These are phyloP conservation scores for Marronus borbonicus DNA, from an alignment of 2,888 invertebrate species.

Conservation along the genomic window DNA sequence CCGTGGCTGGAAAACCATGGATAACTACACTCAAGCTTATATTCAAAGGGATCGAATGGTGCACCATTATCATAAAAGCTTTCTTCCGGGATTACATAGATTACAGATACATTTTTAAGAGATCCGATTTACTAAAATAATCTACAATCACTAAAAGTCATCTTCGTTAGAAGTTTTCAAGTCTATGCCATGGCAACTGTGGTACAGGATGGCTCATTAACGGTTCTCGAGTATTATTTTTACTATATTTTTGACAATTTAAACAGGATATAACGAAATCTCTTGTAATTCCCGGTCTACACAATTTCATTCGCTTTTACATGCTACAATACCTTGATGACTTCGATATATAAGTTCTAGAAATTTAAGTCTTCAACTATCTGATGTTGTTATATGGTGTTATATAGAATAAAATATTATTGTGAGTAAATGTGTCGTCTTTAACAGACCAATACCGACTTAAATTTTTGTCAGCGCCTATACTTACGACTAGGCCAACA, in stretches of 20 bases:
- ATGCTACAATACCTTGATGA: slow-evolving; percentile 50
- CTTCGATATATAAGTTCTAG: slow-evolving; percentile 30
- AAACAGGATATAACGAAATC: slow-evolving; percentile 30
- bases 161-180: slow-evolving; percentile 54
- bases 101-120: slow-evolving; percentile 55
- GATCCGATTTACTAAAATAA: slow-evolving; percentile 56
- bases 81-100: slow-evolving; percentile 54
- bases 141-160: slow-evolving; percentile 55
- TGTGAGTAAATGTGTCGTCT: background rate
- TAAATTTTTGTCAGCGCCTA: slow-evolving; percentile 10
- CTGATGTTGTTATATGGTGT: slow-evolving; percentile 31
- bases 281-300: slow-evolving; percentile 54
- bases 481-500: slow-evolving; percentile 47
- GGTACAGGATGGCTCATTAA: slow-evolving; percentile 54
- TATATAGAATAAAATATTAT: too few species aligned
- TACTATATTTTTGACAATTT: slow-evolving; percentile 50
- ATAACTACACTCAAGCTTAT: background rate
- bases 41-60: slow-evolving; percentile 53
- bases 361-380: slow-evolving; percentile 33
- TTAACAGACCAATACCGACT: slow-evolving; percentile 43
- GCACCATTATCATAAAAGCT: slow-evolving; percentile 56
- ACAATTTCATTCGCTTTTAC: slow-evolving; percentile 56
- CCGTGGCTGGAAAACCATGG: too few species aligned
- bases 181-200: slow-evolving; percentile 53
- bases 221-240: slow-evolving; percentile 46